A percentile compares a stretch with the other conserved stretches of the same genome.
phyloP scores from a whole-genome alignment of 2,113 vertebrate species.

The Zosterops hypoxanthus region DNA sequence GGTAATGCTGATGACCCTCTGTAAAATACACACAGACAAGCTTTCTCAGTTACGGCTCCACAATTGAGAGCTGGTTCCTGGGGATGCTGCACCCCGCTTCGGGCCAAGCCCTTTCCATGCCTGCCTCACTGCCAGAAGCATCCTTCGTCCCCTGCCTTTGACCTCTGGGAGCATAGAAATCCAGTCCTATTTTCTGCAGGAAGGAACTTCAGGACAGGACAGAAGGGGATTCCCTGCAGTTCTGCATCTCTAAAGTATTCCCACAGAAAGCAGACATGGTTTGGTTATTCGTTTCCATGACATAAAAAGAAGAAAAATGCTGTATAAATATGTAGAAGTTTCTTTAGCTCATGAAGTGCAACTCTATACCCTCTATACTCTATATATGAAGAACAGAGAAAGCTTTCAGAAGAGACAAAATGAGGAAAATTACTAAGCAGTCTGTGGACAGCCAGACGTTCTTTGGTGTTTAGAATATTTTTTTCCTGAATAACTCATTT shows the following conservation, averaged over 20 bases:
- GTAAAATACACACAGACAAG: not conserved
- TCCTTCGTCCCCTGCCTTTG: not conserved
- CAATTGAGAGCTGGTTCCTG: not conserved
- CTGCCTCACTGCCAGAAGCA: not conserved
- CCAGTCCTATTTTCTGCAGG: not conserved
- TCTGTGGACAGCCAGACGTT: not conserved
- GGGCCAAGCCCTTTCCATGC: not conserved
- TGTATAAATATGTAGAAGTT: conserved; percentile 4
- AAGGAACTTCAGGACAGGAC: not conserved
- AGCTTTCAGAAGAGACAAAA: conserved; percentile 13
- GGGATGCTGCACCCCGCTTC: not conserved
- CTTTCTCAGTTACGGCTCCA: not conserved
- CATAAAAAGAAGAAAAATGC: conserved; percentile 24
- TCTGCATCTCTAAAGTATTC: not conserved
- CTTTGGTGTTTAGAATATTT: not conserved
- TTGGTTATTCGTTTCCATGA: not conserved
- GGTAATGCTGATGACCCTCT: not conserved
- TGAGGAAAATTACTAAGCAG: not conserved
- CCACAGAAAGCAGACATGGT: not conserved
- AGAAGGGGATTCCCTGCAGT: conserved; percentile 18
- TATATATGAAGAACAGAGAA: not conserved
- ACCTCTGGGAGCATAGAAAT: not conserved
- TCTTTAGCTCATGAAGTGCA: not conserved
- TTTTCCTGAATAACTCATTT: not conserved
- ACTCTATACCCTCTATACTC: conserved; percentile 30